A percentile compares a stretch with the other conserved stretches of the same genome.
These are phyloP conservation scores for Hemitrygon akajei DNA, from an alignment of 2,797 vertebrate species.

Conservation along the genomic window DNA sequence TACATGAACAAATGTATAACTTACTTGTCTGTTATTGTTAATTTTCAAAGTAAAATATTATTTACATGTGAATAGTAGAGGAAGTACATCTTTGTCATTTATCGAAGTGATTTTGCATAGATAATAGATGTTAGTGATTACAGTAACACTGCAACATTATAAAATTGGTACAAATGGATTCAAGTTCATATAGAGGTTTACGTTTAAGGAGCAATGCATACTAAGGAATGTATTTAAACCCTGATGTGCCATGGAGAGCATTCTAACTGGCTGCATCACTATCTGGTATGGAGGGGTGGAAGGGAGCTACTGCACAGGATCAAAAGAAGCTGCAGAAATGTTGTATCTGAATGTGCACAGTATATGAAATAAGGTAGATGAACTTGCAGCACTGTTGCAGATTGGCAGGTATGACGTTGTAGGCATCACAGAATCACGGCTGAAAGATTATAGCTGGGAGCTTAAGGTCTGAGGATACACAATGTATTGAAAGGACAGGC, in stretches of 20 bases:
- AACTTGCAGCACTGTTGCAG: too few species aligned
- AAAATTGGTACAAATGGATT: not conserved
- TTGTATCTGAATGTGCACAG: too few species aligned
- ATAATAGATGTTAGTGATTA: not conserved
- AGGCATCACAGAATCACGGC: too few species aligned
- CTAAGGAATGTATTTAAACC: not conserved
- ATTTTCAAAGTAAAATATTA: not conserved
- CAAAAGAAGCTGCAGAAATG: too few species aligned
- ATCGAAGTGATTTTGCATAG: not conserved
- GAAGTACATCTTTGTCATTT: not conserved
- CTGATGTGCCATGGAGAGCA: not conserved
- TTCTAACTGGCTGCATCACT: too few species aligned
- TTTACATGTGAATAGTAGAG: not conserved
- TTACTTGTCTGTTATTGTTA: not conserved
- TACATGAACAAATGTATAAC: not conserved
- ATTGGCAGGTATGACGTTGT: too few species aligned
- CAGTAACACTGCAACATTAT: not conserved
- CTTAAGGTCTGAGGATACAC: too few species aligned
- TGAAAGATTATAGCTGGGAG: too few species aligned
- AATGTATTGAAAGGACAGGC: too few species aligned
- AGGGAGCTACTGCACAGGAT: too few species aligned
- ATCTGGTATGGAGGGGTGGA: too few species aligned
- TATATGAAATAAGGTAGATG: too few species aligned
- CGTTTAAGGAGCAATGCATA: not conserved
- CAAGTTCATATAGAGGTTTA: not conserved